These are phyloP conservation scores for Ditula angustiorana DNA, from an alignment of 2,888 invertebrate genomes.

Conservation along the genomic window DNA sequence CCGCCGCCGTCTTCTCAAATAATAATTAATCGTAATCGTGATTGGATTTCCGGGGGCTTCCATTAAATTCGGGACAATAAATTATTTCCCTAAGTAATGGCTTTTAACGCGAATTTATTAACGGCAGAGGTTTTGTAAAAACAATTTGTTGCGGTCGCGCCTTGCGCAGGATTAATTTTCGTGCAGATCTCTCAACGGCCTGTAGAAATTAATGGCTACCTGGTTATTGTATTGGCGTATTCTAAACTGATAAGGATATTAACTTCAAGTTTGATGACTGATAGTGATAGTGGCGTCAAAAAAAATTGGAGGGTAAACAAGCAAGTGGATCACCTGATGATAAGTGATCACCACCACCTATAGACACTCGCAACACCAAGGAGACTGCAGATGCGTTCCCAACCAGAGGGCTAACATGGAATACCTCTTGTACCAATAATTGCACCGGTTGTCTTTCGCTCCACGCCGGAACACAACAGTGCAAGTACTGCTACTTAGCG, in stretches of 20 bases:
- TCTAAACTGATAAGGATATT: background rate
- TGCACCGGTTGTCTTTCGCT: too few species aligned
- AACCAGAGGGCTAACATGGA: too few species aligned
- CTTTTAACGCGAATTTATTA: conserved; percentile 40
- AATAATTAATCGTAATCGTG: conserved; percentile 45
- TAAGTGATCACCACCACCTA: too few species aligned
- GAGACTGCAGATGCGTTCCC: too few species aligned
- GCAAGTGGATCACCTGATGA: too few species aligned
- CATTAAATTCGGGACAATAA: conserved; percentile 43
- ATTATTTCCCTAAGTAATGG: conserved; percentile 42
- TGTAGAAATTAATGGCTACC: background rate
- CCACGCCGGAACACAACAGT: too few species aligned
- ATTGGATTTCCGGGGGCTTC: conserved; percentile 44
- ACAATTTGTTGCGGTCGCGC: conserved; percentile 21
- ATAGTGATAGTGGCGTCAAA: too few species aligned
- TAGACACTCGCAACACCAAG: too few species aligned
- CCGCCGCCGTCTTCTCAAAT: conserved; percentile 17
- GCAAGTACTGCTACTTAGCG: too few species aligned
- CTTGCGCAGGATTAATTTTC: conserved; percentile 30
- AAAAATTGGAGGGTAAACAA: too few species aligned
- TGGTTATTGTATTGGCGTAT: too few species aligned
- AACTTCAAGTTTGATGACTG: background rate
- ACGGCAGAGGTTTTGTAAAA: conserved; percentile 22
- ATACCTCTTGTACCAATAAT: too few species aligned
- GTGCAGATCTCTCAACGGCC: conserved; percentile 11